Evolutionary conservation across 1,140 invertebrate genomes (phyloP), one percentile per base, ranked within the genome.

Genomic region (Hypothenemus hampei): DNA sequence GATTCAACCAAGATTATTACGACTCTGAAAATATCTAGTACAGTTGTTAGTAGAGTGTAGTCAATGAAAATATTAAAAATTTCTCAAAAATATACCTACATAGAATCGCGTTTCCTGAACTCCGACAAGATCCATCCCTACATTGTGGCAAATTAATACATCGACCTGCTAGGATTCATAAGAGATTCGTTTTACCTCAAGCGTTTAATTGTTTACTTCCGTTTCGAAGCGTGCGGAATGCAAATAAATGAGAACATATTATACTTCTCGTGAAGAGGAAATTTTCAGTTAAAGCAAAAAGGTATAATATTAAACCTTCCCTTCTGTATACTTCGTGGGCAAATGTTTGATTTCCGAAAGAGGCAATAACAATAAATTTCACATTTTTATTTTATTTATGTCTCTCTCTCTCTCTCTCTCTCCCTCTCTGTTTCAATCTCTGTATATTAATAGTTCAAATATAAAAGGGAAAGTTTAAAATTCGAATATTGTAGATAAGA

Each of bases 181-280:
- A 48, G 23, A 33, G 44, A 10, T 46, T 46, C 15, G 44, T 46
- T 46, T 18, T 15, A 46, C 44, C 44, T 46, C 44, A 46, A 46
- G 44, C 44, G 44, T 21, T 49, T 37, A 49, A 49, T 49, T 49
- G 35, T 49, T 49, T 37, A 20, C 46, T 36, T 36, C 35, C 31
- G 11, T 23, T 18, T 16, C 10, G 35, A 22, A 49, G 33, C 46
- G 31, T 22, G 22, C 33, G 10, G 20, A 49, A 49, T 22, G 35
- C 35, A 49, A 49, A 49, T 33, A 49, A 36, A 49, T 37, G 20
- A 37, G 20, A 49, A 15, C 15, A 29, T 49, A 49, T 49, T 49
- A 49, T 31, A 46, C 21, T 18, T 43, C 21, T 31, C 44, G 10
- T 15, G 20, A 31, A 29, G n/a, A 16, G 26, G 26, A 46, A 46